A percentile compares a stretch with the other conserved stretches of the same genome.
These are phyloP conservation scores for Phalera bucephala DNA, from an alignment of 2,888 invertebrate species.

Conservation along the genomic window DNA sequence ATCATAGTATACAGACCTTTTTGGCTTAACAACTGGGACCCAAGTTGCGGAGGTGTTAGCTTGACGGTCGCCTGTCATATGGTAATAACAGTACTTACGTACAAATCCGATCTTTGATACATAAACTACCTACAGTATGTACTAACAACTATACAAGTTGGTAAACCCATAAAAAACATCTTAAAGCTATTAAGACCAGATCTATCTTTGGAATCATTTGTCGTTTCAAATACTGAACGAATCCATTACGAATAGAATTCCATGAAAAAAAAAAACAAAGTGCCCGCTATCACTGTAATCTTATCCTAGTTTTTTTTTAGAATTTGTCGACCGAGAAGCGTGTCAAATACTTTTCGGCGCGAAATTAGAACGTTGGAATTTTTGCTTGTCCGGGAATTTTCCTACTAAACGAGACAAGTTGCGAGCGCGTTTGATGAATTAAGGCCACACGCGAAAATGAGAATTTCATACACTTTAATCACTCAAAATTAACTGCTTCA, in stretches of 20 bases:
- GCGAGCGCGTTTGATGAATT: constrained; percentile 52
- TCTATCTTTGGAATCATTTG: constrained; percentile 25
- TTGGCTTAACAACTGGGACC: constrained; percentile 23
- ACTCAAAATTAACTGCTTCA: constrained; percentile 22
- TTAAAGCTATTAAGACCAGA: neutral
- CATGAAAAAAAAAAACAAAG: constrained; percentile 19
- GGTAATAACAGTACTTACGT: too few species aligned
- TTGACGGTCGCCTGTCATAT: constrained; percentile 19
- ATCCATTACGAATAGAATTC: constrained; percentile 30
- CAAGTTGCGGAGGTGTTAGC: constrained; percentile 36
- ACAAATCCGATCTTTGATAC: too few species aligned
- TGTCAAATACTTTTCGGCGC: constrained; percentile 49
- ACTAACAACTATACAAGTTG: too few species aligned
- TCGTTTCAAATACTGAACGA: constrained; percentile 16
- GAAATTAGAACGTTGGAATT: constrained; percentile 45
- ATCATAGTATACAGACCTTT: constrained; percentile 62
- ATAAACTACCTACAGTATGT: too few species aligned
- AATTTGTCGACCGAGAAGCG: constrained; percentile 40
- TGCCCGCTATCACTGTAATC: constrained; percentile 26
- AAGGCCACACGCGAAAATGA: constrained; percentile 48
- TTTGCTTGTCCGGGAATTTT: constrained; percentile 43
- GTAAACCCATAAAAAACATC: too few species aligned
- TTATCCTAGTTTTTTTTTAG: constrained; percentile 29
- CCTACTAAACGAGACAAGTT: constrained; percentile 56
- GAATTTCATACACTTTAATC: constrained; percentile 48